Conservation (phyloP, 1,140 invertebrate genomes). For the Hyposmocoma kahamanoa region DNA sequence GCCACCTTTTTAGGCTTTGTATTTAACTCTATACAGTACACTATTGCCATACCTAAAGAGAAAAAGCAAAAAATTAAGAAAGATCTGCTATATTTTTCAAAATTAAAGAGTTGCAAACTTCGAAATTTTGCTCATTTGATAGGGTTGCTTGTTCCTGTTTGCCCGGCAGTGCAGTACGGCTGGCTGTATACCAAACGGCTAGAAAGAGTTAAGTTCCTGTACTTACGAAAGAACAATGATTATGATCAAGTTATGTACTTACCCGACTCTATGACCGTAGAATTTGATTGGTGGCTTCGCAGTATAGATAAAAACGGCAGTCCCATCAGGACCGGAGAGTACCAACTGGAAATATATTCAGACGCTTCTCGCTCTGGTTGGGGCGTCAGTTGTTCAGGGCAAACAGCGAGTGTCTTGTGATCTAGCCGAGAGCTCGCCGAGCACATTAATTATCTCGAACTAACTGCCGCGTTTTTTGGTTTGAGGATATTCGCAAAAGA, state of each 20-base stretch:
- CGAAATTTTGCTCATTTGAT: slow-evolving; percentile 14
- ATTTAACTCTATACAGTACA: background rate
- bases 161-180: slow-evolving; percentile 15
- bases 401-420: slow-evolving; percentile 25
- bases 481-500: slow-evolving; percentile 12
- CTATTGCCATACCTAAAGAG: background rate
- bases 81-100: background rate
- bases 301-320: background rate
- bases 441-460: slow-evolving; percentile 11
- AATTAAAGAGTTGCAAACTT: background rate
- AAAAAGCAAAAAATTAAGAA: background rate
- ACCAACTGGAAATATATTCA: slow-evolving; percentile 31
- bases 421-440: slow-evolving; percentile 10
- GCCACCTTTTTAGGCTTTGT: slow-evolving; percentile 1
- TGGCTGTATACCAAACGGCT: slow-evolving; percentile 21
- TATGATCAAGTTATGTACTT: slow-evolving; percentile 1
- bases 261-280: background rate
- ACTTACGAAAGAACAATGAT: background rate
- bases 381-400: slow-evolving; percentile 20
- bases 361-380: slow-evolving; percentile 39
- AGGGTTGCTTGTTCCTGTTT: slow-evolving; percentile 12
- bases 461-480: slow-evolving; percentile 10
- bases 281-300: background rate
- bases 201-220: slow-evolving; percentile 17
- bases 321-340: slow-evolving; percentile 7